phyloP scores from a whole-genome alignment of 2,888 invertebrate genomes.

The Drosophila emarginata region DNA sequence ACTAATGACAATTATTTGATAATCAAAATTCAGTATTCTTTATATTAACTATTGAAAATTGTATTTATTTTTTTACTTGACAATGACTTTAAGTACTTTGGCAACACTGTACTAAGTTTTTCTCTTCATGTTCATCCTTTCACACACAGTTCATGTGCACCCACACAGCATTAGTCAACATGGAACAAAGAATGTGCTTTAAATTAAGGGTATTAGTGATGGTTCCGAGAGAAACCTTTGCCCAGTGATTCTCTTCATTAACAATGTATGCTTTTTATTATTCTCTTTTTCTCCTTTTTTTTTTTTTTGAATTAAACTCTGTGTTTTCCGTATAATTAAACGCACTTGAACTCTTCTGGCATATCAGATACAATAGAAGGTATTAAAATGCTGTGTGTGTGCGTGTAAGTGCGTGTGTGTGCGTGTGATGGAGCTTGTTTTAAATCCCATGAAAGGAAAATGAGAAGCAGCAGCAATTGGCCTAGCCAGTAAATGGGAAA shows the following conservation, averaged over 20 bases:
- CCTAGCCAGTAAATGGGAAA: neutral
- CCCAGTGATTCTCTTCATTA: neutral
- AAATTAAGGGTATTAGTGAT: neutral
- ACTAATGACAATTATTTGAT: too few species aligned
- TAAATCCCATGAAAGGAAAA: conserved; percentile 49
- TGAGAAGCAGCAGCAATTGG: conserved; percentile 1
- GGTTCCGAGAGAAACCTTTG: neutral
- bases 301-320: neutral
- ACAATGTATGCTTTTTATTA: too few species aligned
- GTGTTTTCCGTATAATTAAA: conserved; percentile 4
- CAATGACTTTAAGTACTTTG: too few species aligned
- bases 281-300: too few species aligned
- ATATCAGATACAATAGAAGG: conserved; percentile 30
- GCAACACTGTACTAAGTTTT: too few species aligned
- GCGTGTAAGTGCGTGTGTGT: conserved; percentile 14
- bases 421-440: conserved; percentile 46
- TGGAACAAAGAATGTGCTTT: neutral
- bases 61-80: too few species aligned
- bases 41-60: too few species aligned
- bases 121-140: too few species aligned
- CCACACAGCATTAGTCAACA: too few species aligned
- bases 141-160: too few species aligned
- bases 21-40: too few species aligned
- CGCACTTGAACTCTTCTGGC: conserved; percentile 8
- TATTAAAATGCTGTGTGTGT: conserved; percentile 31